Evolutionary conservation across 1,140 invertebrate genomes (phyloP), one percentile per base, ranked within the genome.

Genomic region (Conopomorpha cramerella): DNA sequence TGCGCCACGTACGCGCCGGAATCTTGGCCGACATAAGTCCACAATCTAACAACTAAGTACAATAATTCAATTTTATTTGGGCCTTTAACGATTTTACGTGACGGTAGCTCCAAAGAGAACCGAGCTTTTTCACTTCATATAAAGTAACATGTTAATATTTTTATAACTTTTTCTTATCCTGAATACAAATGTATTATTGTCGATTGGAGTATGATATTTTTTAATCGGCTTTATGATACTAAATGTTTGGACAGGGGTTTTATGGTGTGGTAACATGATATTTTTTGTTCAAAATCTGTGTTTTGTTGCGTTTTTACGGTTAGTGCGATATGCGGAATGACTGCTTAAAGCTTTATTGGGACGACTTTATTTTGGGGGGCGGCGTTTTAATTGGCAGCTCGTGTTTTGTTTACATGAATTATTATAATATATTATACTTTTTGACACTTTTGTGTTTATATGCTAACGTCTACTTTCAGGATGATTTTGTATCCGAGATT

Each of bases 191-290:
- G 49, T 38, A 53, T 38, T 38, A 42, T 40, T 45, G n/a, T 54
- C 51, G 65, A 74, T 71, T 68, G 51, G 51, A 58, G 61, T 63
- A 70, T 71, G 19, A 6, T 71, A 70, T 49, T 51, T 59, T 53
- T 51, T 57, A 65, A 71, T 73, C 45, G 62, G 54, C 65, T 68
- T 74, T 74, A 71, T 67, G 59, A 62, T 57, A 59, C 57, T 55
- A 74, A 71, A 74, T 74, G 67, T 74, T 74, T 74, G 61, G 66
- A 74, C 62, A 67, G 44, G 54, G 52, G 46, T 64, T 65, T 70
- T 66, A 70, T 68, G 57, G 44, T 39, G 39, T 30, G 43, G 67
- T 71, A 71, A 73, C 61, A 51, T 74, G 66, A 74, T 74, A 74
- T 63, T 68, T 73, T n/a, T 67, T 44, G 39, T 55, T 32, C 30